Evolutionary conservation across 2,797 vertebrate genomes (phyloP).

Genomic region (Enteromius argenteus): DNA sequence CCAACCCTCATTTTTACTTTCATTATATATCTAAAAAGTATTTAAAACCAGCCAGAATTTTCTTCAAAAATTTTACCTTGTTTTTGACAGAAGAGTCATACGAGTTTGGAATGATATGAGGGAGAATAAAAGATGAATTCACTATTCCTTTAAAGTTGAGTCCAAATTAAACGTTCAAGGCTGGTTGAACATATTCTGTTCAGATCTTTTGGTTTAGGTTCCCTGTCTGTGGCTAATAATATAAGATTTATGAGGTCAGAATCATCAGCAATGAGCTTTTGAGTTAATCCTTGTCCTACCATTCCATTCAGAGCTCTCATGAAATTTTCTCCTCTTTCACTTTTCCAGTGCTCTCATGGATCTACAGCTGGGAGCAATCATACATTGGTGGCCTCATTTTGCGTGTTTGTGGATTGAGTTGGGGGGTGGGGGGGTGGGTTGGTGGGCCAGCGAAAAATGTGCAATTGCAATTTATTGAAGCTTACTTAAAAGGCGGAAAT

Average conservation of each 20-base stretch:
- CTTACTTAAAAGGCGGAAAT: slow-evolving; percentile 59
- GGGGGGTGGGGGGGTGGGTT: neutral
- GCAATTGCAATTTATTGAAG: slow-evolving; percentile 60
- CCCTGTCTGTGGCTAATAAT: slow-evolving; percentile 42
- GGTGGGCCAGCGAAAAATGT: slow-evolving; percentile 61
- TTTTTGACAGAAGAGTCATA: slow-evolving; percentile 1
- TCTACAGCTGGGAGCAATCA: slow-evolving; percentile 70
- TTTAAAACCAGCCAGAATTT: neutral
- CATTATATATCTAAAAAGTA: neutral
- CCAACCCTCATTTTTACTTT: no score
- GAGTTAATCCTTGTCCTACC: slow-evolving; percentile 54
- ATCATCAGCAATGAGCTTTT: slow-evolving; percentile 40
- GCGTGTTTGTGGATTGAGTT: slow-evolving; percentile 9
- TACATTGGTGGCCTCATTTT: slow-evolving; percentile 60
- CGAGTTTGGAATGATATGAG: neutral
- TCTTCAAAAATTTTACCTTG: neutral
- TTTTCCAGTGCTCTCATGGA: slow-evolving; percentile 34
- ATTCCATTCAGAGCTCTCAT: slow-evolving; percentile 59
- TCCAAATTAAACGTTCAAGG: slow-evolving; percentile 6
- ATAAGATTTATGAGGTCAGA: slow-evolving; percentile 57
- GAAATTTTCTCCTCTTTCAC: slow-evolving; percentile 40
- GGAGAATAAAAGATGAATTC: slow-evolving; percentile 39
- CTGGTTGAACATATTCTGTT: slow-evolving; percentile 15
- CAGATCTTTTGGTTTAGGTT: slow-evolving; percentile 21
- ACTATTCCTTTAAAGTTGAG: slow-evolving; percentile 2